phyloP scores from a whole-genome alignment of 2,113 vertebrate species.

The Maccullochella peelii region DNA sequence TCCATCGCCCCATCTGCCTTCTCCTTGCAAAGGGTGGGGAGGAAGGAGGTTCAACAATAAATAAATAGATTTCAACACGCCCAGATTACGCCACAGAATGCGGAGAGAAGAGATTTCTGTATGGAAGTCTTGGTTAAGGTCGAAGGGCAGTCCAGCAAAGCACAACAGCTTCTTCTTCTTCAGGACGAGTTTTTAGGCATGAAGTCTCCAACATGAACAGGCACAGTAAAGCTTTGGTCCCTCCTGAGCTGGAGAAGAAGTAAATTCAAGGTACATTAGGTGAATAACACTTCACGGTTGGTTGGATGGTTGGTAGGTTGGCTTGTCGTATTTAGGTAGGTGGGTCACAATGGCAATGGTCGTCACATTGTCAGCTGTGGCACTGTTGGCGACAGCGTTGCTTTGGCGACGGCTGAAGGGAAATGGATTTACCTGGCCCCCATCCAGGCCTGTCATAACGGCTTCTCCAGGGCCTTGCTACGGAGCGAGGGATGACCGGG shows the following conservation, averaged over 20 bases:
- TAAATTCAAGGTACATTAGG: slow-evolving; percentile 59
- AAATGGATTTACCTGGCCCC: background rate
- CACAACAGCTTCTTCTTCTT: slow-evolving; percentile 33
- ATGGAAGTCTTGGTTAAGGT: slow-evolving; percentile 48
- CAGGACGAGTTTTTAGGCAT: slow-evolving; percentile 33
- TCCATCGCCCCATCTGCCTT: slow-evolving; percentile 18
- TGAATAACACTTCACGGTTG: slow-evolving; percentile 56
- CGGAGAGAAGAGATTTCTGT: slow-evolving; percentile 30
- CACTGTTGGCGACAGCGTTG: slow-evolving; percentile 45
- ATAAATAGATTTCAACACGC: slow-evolving; percentile 69
- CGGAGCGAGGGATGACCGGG: slow-evolving; percentile 85
- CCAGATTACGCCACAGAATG: slow-evolving; percentile 36
- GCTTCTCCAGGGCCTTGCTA: slow-evolving; percentile 93
- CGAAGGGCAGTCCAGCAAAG: slow-evolving; percentile 52
- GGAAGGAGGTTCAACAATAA: slow-evolving; percentile 61
- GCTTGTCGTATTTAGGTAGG: slow-evolving; percentile 49
- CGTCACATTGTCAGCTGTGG: slow-evolving; percentile 49
- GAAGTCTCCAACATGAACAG: slow-evolving; percentile 69
- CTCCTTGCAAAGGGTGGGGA: slow-evolving; percentile 43
- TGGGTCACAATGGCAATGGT: slow-evolving; percentile 45
- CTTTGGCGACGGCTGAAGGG: slow-evolving; percentile 60
- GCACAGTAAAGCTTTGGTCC: slow-evolving; percentile 81
- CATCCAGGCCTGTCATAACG: slow-evolving; percentile 89
- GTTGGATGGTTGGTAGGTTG: slow-evolving; percentile 33
- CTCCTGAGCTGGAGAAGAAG: slow-evolving; percentile 71